Conservation (phyloP, 2,797 vertebrate species). For the Pangasius mekongensis region DNA sequence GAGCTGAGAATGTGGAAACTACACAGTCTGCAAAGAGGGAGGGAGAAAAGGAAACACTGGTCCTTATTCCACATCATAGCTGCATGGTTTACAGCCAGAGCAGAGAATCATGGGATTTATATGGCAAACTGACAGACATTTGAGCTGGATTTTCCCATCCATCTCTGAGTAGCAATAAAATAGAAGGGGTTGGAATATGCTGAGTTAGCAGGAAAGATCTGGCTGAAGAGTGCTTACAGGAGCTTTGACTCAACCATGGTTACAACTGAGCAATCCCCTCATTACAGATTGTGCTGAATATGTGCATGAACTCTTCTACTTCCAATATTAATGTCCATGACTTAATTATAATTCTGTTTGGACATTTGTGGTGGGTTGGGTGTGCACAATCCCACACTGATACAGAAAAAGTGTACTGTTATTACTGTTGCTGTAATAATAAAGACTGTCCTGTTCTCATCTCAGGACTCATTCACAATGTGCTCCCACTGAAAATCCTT, state of each 20-base stretch:
- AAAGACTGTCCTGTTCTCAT: background rate
- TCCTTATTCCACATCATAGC: constrained; percentile 42
- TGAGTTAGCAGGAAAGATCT: constrained; percentile 46
- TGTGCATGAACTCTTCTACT: background rate
- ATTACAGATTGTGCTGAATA: constrained; percentile 21
- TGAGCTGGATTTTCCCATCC: constrained; percentile 63
- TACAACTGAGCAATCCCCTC: background rate
- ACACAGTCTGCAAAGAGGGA: background rate
- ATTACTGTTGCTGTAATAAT: background rate
- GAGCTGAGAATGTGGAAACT: background rate
- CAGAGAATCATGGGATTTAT: constrained; percentile 59
- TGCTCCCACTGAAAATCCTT: background rate
- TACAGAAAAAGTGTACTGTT: background rate
- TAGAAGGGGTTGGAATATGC: constrained; percentile 53
- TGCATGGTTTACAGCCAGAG: constrained; percentile 61
- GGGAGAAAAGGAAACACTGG: constrained; percentile 38
- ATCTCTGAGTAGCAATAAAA: constrained; percentile 63
- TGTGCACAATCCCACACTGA: background rate
- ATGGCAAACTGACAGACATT: constrained; percentile 74
- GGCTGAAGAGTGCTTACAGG: constrained; percentile 38
- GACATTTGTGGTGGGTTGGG: no score
- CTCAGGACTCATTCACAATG: background rate
- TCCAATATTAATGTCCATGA: background rate
- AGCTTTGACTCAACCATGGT: constrained; percentile 20
- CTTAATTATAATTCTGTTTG: background rate